Conservation (phyloP, 2,797 vertebrate species). For the Spheniscus humboldti region DNA sequence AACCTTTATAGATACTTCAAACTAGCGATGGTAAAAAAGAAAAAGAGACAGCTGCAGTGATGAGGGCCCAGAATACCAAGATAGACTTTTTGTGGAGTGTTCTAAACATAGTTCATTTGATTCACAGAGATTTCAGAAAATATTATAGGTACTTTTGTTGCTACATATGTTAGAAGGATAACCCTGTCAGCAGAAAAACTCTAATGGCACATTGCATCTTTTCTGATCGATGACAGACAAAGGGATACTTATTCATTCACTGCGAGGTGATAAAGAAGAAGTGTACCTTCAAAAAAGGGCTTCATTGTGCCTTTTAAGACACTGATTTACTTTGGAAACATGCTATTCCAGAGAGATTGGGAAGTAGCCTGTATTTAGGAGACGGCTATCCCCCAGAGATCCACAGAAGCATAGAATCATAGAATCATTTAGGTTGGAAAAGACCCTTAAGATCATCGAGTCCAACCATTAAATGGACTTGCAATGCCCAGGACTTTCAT, state of each 20-base stretch:
- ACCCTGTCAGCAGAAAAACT: not conserved
- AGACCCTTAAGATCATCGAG: not conserved
- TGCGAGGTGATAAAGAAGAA: not conserved
- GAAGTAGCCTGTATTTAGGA: not conserved
- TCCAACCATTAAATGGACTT: not conserved
- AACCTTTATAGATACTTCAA: constrained; percentile 80
- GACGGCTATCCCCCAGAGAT: not conserved
- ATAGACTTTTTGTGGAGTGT: not conserved
- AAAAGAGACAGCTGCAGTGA: not conserved
- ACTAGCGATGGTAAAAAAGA: constrained; percentile 26
- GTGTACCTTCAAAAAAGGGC: not conserved
- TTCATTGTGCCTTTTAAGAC: not conserved
- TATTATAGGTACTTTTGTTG: not conserved
- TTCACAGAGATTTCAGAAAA: not conserved
- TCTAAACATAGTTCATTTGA: not conserved
- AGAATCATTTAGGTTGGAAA: not conserved
- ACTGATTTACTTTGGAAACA: not conserved
- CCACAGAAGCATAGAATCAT: not conserved
- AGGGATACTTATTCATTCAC: not conserved
- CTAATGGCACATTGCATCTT: not conserved
- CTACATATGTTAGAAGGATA: not conserved
- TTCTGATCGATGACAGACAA: not conserved
- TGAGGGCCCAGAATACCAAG: not conserved
- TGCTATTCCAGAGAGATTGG: not conserved
- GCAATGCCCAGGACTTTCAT: not conserved